Evolutionary conservation across 2,113 vertebrate species (phyloP).

Genomic region (Laticauda laticaudata): DNA sequence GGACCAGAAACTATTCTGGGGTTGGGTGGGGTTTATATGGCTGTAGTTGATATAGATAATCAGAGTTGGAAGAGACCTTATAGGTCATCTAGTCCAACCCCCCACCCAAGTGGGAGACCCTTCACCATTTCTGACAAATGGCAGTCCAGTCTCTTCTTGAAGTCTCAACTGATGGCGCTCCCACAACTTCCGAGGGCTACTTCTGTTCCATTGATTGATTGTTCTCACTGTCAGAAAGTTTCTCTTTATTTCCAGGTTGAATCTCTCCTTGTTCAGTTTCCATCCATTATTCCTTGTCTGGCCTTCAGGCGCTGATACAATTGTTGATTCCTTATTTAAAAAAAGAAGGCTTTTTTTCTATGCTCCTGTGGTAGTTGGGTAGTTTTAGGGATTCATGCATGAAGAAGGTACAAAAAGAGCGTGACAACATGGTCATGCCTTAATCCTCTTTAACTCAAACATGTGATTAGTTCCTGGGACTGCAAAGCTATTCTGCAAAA

Average conservation of each 20-base stretch:
- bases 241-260: too few relatives aligned
- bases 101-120: too few relatives aligned
- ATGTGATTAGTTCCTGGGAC: not conserved
- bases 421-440: not conserved
- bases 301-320: not conserved
- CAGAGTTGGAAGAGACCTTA: too few relatives aligned
- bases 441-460: not conserved
- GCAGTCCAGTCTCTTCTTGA: too few relatives aligned
- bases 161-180: too few relatives aligned
- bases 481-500: not conserved
- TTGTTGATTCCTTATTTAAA: not conserved
- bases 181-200: too few relatives aligned
- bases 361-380: not conserved
- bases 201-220: too few relatives aligned
- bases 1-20: not conserved
- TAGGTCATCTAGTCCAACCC: too few relatives aligned
- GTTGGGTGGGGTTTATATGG: not conserved
- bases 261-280: too few relatives aligned
- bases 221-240: too few relatives aligned
- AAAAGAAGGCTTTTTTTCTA: not conserved
- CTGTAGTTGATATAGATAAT: not conserved
- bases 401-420: not conserved
- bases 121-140: too few relatives aligned
- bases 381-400: not conserved
- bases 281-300: too few relatives aligned